Evolutionary conservation across 2,888 invertebrate genomes (phyloP).

Genomic region (Lobophora halterata): DNA sequence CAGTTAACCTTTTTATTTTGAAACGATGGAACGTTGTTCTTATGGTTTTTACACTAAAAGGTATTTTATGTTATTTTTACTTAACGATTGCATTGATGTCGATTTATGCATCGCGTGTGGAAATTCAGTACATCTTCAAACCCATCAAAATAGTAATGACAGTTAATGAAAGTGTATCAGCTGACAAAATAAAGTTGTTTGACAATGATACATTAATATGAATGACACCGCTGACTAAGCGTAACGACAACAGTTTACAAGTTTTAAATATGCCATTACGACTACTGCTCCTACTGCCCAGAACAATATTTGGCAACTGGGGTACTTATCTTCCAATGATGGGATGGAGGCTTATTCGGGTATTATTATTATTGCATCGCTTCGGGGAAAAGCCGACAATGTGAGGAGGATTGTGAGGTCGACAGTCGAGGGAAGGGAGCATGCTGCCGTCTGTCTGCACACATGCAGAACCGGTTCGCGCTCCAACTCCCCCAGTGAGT

Average conservation of each 20-base stretch:
- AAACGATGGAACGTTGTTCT: conserved; percentile 90
- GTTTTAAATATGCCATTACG: too few species aligned
- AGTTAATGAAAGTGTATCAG: conserved; percentile 11
- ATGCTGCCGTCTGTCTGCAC: conserved; percentile 71
- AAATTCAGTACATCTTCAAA: conserved; percentile 42
- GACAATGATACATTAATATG: too few species aligned
- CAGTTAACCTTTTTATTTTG: conserved; percentile 80
- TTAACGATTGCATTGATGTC: conserved; percentile 69
- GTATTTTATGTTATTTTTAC: conserved; percentile 84
- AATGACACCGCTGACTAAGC: too few species aligned
- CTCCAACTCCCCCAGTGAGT: conserved; percentile 71
- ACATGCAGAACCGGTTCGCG: conserved; percentile 78
- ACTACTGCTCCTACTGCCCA: too few species aligned
- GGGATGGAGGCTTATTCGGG: conserved; percentile 34
- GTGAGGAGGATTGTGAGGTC: conserved; percentile 70
- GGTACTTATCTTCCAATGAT: too few species aligned
- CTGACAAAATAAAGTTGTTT: conserved; percentile 12
- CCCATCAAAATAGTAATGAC: conserved; percentile 14
- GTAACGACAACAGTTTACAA: too few species aligned
- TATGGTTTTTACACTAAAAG: conserved; percentile 91
- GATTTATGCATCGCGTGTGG: conserved; percentile 74
- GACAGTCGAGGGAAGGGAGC: conserved; percentile 69
- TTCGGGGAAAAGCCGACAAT: conserved; percentile 70
- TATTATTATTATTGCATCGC: conserved; percentile 69
- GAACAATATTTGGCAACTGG: conserved; percentile 9